Percentiles rank a stretch among this genome's conserved stretches.
phyloP scores from a whole-genome alignment of 2,888 invertebrate species.

The Cordilura impudica region DNA sequence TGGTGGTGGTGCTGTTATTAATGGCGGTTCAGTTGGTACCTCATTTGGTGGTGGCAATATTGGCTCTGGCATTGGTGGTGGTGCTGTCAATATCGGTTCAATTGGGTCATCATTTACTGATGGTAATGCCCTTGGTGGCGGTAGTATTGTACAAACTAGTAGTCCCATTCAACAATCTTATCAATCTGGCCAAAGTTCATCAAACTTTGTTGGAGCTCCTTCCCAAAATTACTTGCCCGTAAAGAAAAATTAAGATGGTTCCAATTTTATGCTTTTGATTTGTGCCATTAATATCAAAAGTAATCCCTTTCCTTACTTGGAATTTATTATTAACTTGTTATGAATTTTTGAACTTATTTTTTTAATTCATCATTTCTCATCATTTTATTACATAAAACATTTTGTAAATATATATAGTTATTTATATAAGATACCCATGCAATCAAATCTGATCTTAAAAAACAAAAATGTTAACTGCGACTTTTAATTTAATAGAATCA shows the following conservation, averaged over 20 bases:
- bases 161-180: slow-evolving; percentile 60
- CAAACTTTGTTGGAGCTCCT: slow-evolving; percentile 37
- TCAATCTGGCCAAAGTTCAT: slow-evolving; percentile 54
- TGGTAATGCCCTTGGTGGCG: background rate
- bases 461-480: too few relatives aligned
- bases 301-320: background rate
- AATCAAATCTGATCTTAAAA: too few relatives aligned
- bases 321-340: background rate
- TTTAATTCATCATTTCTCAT: background rate
- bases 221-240: slow-evolving; percentile 68
- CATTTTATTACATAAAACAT: too few relatives aligned
- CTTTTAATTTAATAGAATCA: too few relatives aligned
- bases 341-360: background rate
- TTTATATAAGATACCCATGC: too few relatives aligned
- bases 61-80: background rate
- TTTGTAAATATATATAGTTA: background rate
- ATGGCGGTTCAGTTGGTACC: background rate
- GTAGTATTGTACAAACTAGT: slow-evolving; percentile 10
- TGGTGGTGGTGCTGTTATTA: background rate
- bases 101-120: too few relatives aligned
- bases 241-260: slow-evolving; percentile 66
- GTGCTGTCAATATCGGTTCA: background rate
- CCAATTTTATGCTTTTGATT: background rate
- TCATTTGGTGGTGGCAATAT: background rate
- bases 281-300: slow-evolving; percentile 25